Percentiles rank a stretch among this genome's conserved stretches.
Conservation (phyloP, 2,113 vertebrate genomes). For the Saimiri boliviensis region DNA sequence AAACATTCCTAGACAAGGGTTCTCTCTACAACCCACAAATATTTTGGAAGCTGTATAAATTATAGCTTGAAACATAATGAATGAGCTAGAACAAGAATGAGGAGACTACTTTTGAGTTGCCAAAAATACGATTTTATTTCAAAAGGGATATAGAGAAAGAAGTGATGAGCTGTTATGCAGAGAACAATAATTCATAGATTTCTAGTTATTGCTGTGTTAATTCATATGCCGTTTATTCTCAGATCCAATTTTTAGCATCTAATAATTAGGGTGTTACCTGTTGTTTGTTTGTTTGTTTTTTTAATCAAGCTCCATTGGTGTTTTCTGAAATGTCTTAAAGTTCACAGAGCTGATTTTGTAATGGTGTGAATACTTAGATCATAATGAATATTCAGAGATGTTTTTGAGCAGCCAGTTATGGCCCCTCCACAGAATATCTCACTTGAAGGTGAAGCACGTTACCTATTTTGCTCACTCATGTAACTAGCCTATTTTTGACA, state of each 20-base stretch:
- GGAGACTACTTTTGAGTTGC: neutral
- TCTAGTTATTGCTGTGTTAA: neutral
- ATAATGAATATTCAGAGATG: neutral
- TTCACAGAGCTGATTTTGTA: neutral
- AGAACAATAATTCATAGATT: neutral
- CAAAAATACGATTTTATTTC: neutral
- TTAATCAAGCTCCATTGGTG: neutral
- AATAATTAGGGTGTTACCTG: neutral
- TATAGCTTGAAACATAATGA: slow-evolving; percentile 1
- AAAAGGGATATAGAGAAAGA: neutral
- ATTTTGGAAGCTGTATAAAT: neutral
- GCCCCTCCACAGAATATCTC: neutral
- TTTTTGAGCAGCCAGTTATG: neutral
- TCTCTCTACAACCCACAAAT: neutral
- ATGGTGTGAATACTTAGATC: neutral
- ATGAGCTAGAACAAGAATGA: neutral
- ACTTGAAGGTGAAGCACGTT: neutral
- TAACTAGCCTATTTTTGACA: neutral
- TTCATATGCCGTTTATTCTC: neutral
- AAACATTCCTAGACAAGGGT: neutral
- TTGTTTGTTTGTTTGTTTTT: no score
- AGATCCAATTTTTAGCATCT: neutral
- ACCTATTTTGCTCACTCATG: neutral
- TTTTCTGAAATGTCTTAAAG: neutral
- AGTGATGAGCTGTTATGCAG: neutral